phyloP scores from a whole-genome alignment of 2,113 vertebrate genomes.

The Bubalus kerabau region DNA sequence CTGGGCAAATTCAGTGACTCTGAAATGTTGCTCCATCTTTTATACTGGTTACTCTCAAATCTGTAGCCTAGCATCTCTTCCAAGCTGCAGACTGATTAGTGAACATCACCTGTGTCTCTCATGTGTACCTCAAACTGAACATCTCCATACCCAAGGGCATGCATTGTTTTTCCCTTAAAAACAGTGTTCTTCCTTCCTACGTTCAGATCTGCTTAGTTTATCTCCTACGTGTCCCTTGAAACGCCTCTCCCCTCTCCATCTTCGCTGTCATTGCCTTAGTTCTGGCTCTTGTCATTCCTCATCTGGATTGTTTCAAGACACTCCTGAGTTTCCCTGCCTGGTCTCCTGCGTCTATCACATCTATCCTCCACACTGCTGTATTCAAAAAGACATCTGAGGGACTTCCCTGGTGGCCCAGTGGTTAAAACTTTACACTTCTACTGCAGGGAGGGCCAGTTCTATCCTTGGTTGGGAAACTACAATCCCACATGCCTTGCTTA shows the following conservation, averaged over 20 bases:
- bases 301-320: neutral
- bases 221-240: neutral
- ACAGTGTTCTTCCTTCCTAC: neutral
- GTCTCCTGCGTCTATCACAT: neutral
- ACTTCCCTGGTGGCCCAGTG: neutral
- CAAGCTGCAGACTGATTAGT: neutral
- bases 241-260: neutral
- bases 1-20: neutral
- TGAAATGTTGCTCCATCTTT: neutral
- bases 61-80: neutral
- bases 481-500: neutral
- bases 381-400: neutral
- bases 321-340: neutral
- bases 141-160: neutral
- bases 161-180: slow-evolving; percentile 28
- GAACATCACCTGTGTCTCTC: neutral
- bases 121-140: neutral
- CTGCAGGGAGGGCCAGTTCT: neutral
- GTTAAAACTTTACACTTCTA: neutral
- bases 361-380: neutral
- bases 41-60: neutral
- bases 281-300: slow-evolving; percentile 3
- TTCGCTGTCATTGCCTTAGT: neutral
- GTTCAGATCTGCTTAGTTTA: neutral
- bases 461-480: neutral